Percentiles rank a stretch among this genome's conserved stretches.
Conservation (phyloP, 2,797 vertebrate species). For the Pelochelys cantorii region DNA sequence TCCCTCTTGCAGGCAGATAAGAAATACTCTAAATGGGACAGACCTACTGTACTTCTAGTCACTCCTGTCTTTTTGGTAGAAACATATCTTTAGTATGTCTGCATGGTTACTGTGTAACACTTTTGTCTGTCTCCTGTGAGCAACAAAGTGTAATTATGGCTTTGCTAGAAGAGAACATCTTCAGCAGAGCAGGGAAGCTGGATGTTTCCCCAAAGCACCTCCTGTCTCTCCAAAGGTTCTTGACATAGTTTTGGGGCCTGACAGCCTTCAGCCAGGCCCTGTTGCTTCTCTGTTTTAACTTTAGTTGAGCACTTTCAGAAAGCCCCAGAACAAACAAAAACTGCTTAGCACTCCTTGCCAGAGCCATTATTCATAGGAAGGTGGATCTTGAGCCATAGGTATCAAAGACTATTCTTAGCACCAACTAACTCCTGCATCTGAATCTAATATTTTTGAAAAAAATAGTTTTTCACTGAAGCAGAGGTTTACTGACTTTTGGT, state of each 20-base stretch:
- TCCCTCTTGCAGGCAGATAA: not conserved
- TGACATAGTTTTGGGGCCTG: not conserved
- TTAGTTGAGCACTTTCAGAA: not conserved
- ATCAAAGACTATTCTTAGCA: not conserved
- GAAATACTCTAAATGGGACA: not conserved
- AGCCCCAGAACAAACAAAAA: not conserved
- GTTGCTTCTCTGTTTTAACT: not conserved
- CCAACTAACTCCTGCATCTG: not conserved
- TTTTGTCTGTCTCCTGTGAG: not conserved
- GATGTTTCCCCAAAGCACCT: not conserved
- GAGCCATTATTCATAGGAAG: not conserved
- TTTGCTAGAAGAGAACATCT: not conserved
- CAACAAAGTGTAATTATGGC: not conserved
- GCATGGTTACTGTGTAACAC: not conserved
- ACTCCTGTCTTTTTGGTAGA: not conserved
- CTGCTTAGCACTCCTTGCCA: not conserved
- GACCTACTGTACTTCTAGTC: not conserved
- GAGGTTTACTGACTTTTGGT: not conserved
- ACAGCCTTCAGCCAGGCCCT: not conserved
- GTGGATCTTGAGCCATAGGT: not conserved
- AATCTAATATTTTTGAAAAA: not conserved
- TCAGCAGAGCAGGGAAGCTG: not conserved
- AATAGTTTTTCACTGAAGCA: not conserved
- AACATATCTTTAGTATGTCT: not conserved
- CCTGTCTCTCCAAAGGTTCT: not conserved